Percentiles rank a stretch among this genome's conserved stretches.
Evolutionary conservation across 2,797 vertebrate species (phyloP).

Genomic region (Gymnocypris eckloni): DNA sequence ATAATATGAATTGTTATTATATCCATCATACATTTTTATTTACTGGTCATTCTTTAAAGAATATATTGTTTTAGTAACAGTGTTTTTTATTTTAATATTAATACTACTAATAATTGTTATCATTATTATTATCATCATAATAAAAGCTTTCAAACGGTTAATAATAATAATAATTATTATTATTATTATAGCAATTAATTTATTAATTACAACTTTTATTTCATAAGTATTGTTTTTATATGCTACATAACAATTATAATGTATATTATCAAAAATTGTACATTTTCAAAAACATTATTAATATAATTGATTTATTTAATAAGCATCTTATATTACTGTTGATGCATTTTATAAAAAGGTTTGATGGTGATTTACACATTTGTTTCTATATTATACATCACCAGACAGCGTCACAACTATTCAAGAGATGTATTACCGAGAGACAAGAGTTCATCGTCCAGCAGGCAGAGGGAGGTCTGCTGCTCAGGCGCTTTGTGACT

Average conservation of each 20-base stretch:
- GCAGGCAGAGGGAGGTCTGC: conserved; percentile 80
- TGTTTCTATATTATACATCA: neutral
- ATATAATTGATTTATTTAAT: neutral
- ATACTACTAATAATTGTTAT: neutral
- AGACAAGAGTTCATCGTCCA: conserved; percentile 94
- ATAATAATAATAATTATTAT: neutral
- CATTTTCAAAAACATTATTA: neutral
- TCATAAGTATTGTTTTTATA: neutral
- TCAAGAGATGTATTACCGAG: neutral
- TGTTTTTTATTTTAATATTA: neutral
- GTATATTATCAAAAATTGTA: neutral
- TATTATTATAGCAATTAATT: neutral
- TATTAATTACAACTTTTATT: neutral
- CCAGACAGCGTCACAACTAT: neutral
- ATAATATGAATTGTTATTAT: neutral
- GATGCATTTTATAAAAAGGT: neutral
- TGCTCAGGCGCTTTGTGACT: conserved; percentile 67
- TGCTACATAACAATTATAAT: neutral
- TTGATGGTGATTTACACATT: neutral
- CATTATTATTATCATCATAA: neutral
- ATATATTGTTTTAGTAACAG: neutral
- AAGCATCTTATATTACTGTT: neutral
- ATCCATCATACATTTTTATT: neutral
- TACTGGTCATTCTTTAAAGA: neutral
- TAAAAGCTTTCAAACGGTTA: neutral